phyloP scores from a whole-genome alignment of 1,140 invertebrate species.

The Cardiocondyla obscurior region DNA sequence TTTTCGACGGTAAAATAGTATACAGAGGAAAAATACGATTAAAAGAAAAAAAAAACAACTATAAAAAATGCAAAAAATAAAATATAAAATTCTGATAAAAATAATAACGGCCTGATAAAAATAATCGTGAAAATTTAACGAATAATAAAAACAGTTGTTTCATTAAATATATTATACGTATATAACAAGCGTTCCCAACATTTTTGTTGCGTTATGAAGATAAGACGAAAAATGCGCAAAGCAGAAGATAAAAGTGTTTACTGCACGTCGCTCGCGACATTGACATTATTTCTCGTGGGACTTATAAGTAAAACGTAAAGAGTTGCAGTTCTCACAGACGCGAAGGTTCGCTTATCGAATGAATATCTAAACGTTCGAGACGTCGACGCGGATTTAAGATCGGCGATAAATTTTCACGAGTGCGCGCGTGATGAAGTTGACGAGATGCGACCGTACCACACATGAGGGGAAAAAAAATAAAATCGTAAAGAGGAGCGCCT shows the following conservation, averaged over 20 bases:
- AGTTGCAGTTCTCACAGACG: background rate
- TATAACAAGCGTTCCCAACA: too few relatives aligned
- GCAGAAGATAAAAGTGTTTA: too few relatives aligned
- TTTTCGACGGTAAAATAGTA: background rate
- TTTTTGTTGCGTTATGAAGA: too few relatives aligned
- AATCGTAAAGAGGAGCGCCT: conserved; percentile 3
- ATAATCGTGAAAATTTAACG: background rate
- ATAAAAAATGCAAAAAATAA: background rate
- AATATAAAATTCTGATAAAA: background rate
- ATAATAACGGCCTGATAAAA: background rate
- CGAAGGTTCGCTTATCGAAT: background rate
- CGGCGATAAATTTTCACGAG: conserved; percentile 22
- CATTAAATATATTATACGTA: background rate
- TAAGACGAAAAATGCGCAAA: background rate
- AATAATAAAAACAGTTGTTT: background rate
- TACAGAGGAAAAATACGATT: too few relatives aligned
- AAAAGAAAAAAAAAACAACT: too few relatives aligned
- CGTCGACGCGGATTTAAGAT: conserved; percentile 14
- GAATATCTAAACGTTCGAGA: background rate
- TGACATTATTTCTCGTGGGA: background rate
- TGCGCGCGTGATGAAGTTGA: background rate
- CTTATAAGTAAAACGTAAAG: background rate
- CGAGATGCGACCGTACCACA: background rate
- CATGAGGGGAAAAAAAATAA: too few relatives aligned
- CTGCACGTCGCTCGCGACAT: too few relatives aligned